Evolutionary conservation across 2,888 invertebrate species (phyloP).

Genomic region (Dasysyrphus albostriatus): DNA sequence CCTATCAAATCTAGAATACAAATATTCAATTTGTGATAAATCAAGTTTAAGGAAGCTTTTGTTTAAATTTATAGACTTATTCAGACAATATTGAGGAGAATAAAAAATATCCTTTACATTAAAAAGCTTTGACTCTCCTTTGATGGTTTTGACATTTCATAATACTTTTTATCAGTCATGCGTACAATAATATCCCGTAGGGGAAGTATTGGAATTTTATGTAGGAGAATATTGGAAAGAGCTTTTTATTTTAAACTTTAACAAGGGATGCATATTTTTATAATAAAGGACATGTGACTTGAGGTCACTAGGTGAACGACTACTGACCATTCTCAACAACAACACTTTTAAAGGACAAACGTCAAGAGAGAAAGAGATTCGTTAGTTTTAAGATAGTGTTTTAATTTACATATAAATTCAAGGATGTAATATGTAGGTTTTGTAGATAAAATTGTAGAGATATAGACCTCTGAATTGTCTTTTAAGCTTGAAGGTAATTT

Average conservation of each 20-base stretch:
- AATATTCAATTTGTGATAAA: constrained; percentile 6
- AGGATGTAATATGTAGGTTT: constrained; percentile 5
- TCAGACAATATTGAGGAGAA: neutral
- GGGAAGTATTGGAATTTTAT: neutral
- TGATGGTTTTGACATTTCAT: constrained; percentile 8
- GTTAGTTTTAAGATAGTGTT: constrained; percentile 18
- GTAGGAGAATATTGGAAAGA: neutral
- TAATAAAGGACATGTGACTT: constrained; percentile 26
- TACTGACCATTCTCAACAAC: constrained; percentile 60
- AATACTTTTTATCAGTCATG: neutral
- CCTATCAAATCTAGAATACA: neutral
- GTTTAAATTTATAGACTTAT: neutral
- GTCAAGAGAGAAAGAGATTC: constrained; percentile 9
- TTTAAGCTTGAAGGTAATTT: neutral
- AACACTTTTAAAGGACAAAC: constrained; percentile 25
- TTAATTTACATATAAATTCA: constrained; percentile 29
- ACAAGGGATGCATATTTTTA: constrained; percentile 34
- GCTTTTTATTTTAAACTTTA: constrained; percentile 24
- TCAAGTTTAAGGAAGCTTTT: neutral
- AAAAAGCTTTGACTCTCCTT: neutral
- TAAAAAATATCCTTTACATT: neutral
- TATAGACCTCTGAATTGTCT: neutral
- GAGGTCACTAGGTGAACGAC: constrained; percentile 66
- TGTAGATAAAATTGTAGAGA: constrained; percentile 4
- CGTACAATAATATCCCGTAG: constrained; percentile 12